A percentile compares a stretch with the other conserved stretches of the same genome.
phyloP scores from a whole-genome alignment of 37 sponge, comb jelly and placozoan genomes.

The Dysidea cf. avara region DNA sequence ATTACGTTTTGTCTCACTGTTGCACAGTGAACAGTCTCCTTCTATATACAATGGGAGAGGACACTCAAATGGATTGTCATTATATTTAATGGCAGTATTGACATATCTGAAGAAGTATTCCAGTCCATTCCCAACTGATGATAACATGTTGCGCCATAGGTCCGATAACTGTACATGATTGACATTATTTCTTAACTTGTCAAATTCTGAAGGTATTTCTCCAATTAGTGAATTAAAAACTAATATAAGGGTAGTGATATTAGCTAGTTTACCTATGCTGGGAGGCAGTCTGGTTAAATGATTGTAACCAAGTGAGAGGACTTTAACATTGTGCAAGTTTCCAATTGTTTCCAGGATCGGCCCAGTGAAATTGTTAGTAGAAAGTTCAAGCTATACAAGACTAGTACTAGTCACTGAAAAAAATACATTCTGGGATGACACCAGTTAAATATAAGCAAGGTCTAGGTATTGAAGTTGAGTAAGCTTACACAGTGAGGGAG shows the following conservation, averaged over 20 bases:
- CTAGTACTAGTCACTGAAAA: slow-evolving; percentile 26
- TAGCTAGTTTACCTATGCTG: slow-evolving; percentile 29
- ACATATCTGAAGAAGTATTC: slow-evolving; percentile 50
- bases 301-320: slow-evolving; percentile 5
- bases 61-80: slow-evolving; percentile 80
- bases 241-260: slow-evolving; percentile 47
- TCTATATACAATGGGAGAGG: slow-evolving; percentile 57
- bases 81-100: slow-evolving; percentile 52
- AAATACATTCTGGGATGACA: slow-evolving; percentile 54
- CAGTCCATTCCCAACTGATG: slow-evolving; percentile 39
- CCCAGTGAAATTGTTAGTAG: slow-evolving; percentile 61
- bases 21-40: slow-evolving; percentile 60
- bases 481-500: slow-evolving; percentile 47
- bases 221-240: slow-evolving; percentile 49
- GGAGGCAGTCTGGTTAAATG: slow-evolving; percentile 42
- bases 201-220: slow-evolving; percentile 46
- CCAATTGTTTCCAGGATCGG: slow-evolving; percentile 56
- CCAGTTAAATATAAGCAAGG: slow-evolving; percentile 61
- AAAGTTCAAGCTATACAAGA: slow-evolving; percentile 47
- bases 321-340: no score
- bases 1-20: slow-evolving; percentile 33
- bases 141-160: slow-evolving; percentile 62
- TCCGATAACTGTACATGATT: background rate
- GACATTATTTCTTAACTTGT: no score
- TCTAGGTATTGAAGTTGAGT: slow-evolving; percentile 29